Conservation (phyloP, 2,888 invertebrate species). For the Acleris laterana region DNA sequence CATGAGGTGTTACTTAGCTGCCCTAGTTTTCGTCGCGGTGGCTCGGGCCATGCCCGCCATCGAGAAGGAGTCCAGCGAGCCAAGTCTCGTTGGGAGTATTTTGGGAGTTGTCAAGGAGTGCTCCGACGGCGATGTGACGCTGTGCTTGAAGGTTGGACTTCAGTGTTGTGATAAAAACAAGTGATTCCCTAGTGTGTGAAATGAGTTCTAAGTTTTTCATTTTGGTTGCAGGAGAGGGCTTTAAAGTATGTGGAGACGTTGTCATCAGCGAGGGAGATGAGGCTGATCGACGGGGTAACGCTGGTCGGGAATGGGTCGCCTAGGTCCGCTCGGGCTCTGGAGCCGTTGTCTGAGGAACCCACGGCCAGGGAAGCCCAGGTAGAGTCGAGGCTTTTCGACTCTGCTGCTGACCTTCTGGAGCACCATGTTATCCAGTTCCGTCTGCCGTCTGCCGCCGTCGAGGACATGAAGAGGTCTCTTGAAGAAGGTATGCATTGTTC, state of each 20-base stretch:
- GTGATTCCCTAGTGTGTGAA: constrained; percentile 43
- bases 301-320: constrained; percentile 79
- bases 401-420: constrained; percentile 90
- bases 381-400: constrained; percentile 90
- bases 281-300: constrained; percentile 85
- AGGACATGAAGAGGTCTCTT: constrained; percentile 90
- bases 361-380: constrained; percentile 89
- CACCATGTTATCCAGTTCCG: constrained; percentile 93
- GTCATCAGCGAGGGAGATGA: constrained; percentile 82
- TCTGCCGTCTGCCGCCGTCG: constrained; percentile 88
- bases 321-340: constrained; percentile 85
- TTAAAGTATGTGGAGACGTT: constrained; percentile 87
- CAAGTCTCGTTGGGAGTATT: constrained; percentile 73
- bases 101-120: constrained; percentile 89
- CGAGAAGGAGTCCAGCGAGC: constrained; percentile 82
- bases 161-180: constrained; percentile 39
- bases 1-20: constrained; percentile 77
- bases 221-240: constrained; percentile 88
- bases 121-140: constrained; percentile 86
- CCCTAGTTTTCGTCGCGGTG: constrained; percentile 79
- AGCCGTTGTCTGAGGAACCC: constrained; percentile 88
- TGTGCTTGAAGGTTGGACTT: constrained; percentile 88
- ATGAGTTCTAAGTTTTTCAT: constrained; percentile 48
- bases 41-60: constrained; percentile 78
- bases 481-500: constrained; percentile 88